Evolutionary conservation across 2,888 invertebrate species (phyloP).

Genomic region (Drosophila lutescens): DNA sequence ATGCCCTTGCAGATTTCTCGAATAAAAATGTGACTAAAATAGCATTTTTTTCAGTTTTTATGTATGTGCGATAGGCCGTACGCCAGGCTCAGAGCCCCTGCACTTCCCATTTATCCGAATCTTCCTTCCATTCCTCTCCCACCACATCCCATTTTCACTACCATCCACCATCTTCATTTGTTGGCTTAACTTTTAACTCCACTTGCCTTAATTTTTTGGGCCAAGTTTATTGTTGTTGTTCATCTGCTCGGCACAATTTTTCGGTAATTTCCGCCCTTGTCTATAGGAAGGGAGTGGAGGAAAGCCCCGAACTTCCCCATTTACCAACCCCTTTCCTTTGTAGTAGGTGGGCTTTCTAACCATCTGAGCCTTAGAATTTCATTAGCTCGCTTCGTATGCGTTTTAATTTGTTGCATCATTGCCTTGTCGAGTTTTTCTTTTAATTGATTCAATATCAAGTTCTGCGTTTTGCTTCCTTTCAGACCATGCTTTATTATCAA

Average conservation of each 20-base stretch:
- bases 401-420: slow-evolving; percentile 75
- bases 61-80: slow-evolving; percentile 56
- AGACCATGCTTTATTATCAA: slow-evolving; percentile 17
- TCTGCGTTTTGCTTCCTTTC: slow-evolving; percentile 7
- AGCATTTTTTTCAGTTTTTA: background rate
- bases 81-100: slow-evolving; percentile 43
- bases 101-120: slow-evolving; percentile 13
- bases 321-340: background rate
- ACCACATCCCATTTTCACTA: slow-evolving; percentile 17
- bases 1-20: too few relatives aligned
- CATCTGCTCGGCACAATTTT: slow-evolving; percentile 65
- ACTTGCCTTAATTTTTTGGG: slow-evolving; percentile 69
- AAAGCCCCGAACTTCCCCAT: slow-evolving; percentile 9
- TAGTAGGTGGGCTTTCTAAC: slow-evolving; percentile 15
- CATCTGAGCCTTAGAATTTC: slow-evolving; percentile 54
- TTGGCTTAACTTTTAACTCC: slow-evolving; percentile 76
- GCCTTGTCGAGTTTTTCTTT: slow-evolving; percentile 55
- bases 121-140: slow-evolving; percentile 3
- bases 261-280: slow-evolving; percentile 65
- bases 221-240: slow-evolving; percentile 63
- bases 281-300: slow-evolving; percentile 22
- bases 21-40: too few relatives aligned
- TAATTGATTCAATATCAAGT: slow-evolving; percentile 67
- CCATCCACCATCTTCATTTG: slow-evolving; percentile 63
- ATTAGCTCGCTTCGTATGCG: slow-evolving; percentile 62